These are phyloP conservation scores for Eptatretus atami DNA, from an alignment of 2,797 vertebrate species.

Conservation along the genomic window DNA sequence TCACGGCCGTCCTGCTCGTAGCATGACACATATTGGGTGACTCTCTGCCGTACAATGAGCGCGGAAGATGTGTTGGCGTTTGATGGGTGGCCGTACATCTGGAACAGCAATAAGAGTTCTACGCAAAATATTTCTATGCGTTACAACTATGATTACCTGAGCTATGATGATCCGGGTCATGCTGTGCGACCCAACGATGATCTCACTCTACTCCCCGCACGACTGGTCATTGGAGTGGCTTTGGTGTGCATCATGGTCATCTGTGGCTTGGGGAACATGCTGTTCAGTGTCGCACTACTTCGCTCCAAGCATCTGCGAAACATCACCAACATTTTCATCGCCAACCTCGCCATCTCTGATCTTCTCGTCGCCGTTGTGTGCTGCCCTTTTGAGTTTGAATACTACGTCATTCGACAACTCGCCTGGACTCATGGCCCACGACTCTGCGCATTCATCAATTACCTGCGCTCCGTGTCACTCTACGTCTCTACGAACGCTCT, in stretches of 20 bases:
- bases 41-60: too few species aligned
- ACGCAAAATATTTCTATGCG: too few species aligned
- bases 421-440: conserved; percentile 63
- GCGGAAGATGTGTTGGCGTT: too few species aligned
- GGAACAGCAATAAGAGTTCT: too few species aligned
- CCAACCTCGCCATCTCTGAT: conserved; percentile 76
- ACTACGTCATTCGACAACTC: conserved; percentile 62
- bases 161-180: conserved; percentile 37
- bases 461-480: conserved; percentile 57
- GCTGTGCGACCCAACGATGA: conserved; percentile 45
- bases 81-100: too few species aligned
- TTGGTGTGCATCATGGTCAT: conserved; percentile 62
- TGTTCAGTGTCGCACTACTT: conserved; percentile 46
- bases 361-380: conserved; percentile 71
- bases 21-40: too few species aligned
- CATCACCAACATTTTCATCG: conserved; percentile 77
- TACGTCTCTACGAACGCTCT: conserved; percentile 81
- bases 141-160: conserved; percentile 14
- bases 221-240: conserved; percentile 41
- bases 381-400: conserved; percentile 87
- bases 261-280: conserved; percentile 60
- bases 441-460: conserved; percentile 60
- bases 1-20: too few species aligned
- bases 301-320: conserved; percentile 74
- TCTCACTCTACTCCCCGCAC: conserved; percentile 46